These are phyloP conservation scores for Bubalus kerabau DNA, from an alignment of 2,113 vertebrate species.

Conservation along the genomic window DNA sequence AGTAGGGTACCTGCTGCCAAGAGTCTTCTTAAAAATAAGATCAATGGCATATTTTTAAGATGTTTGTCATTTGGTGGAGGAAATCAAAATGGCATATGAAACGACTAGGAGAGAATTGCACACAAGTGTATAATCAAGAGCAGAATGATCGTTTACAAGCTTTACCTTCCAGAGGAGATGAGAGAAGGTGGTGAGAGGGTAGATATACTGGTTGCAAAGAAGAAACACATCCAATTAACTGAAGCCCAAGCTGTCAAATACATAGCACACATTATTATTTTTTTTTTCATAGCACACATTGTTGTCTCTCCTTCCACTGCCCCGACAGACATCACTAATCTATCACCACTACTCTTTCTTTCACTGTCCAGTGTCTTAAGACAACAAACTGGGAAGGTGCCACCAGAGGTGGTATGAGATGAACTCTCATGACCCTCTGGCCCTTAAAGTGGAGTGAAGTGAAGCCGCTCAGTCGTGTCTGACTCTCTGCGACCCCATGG, in stretches of 20 bases:
- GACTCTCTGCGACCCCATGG: too few relatives aligned
- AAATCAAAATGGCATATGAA: background rate
- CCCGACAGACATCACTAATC: background rate
- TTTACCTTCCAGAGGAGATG: background rate
- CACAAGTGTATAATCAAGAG: background rate
- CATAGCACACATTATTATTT: accelerated
- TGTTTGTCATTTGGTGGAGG: background rate
- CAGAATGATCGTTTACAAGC: background rate
- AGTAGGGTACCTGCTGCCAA: background rate
- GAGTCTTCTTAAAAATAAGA: background rate
- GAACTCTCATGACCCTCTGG: background rate
- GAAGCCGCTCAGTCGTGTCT: too few relatives aligned
- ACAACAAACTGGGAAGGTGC: background rate
- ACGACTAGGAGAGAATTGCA: background rate
- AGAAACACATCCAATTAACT: background rate
- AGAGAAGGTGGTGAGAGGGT: background rate
- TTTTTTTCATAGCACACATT: too few relatives aligned
- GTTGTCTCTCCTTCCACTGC: accelerated
- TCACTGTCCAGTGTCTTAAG: background rate
- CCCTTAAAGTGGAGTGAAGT: background rate
- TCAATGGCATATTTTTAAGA: background rate
- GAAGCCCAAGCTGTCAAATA: background rate
- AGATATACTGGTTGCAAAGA: background rate
- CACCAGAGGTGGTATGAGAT: background rate
- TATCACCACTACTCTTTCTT: background rate